Percentiles rank a stretch among this genome's conserved stretches.
phyloP scores from a whole-genome alignment of 2,888 invertebrate genomes.

The Nemotelus pantherinus region DNA sequence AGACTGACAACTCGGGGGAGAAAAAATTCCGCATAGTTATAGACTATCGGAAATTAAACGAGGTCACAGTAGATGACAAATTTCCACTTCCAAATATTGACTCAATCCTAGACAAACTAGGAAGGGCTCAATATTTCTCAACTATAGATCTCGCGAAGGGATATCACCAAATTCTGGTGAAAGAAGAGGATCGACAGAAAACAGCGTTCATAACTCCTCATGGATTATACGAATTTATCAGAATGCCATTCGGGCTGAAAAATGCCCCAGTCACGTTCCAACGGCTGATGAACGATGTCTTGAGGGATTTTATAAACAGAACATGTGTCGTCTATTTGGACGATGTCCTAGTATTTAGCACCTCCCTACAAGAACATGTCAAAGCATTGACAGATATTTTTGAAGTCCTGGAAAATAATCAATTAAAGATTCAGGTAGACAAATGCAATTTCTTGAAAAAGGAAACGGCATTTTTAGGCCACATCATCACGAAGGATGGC shows the following conservation, averaged over 20 bases:
- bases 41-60: no score
- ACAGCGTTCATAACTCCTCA: slow-evolving; percentile 1
- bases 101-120: no score
- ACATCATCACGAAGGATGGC: neutral
- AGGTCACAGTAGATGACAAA: no score
- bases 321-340: neutral
- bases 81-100: no score
- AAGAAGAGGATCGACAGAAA: neutral
- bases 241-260: slow-evolving; percentile 7
- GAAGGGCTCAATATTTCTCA: no score
- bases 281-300: neutral
- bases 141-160: no score
- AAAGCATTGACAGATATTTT: neutral
- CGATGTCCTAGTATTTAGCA: neutral
- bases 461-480: neutral
- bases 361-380: neutral
- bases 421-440: neutral
- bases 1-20: no score
- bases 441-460: neutral
- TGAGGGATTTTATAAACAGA: neutral
- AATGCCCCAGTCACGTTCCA: neutral
- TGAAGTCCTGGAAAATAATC: neutral
- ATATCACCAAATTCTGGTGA: no score
- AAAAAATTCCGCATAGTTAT: no score
- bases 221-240: neutral